These are phyloP conservation scores for Copidosoma floridanum DNA, from an alignment of 1,140 invertebrate species.

Conservation along the genomic window DNA sequence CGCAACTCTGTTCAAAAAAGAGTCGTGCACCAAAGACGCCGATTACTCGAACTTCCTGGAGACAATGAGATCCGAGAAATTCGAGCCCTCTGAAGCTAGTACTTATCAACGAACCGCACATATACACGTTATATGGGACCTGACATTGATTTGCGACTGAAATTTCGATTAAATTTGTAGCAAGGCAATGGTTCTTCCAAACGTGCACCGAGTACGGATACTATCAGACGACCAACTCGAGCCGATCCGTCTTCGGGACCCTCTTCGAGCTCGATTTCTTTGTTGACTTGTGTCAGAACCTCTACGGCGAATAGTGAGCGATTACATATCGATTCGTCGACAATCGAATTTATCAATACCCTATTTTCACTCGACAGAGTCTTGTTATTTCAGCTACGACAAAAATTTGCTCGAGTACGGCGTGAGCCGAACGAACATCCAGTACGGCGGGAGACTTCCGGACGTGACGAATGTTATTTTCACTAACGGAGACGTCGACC, in stretches of 20 bases:
- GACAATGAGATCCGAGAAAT: too few species aligned
- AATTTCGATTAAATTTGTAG: too few species aligned
- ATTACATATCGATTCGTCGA: not conserved
- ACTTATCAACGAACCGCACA: too few species aligned
- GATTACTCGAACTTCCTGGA: conserved; percentile 31
- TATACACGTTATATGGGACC: too few species aligned
- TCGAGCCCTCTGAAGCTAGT: too few species aligned
- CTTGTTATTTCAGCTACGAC: conserved; percentile 52
- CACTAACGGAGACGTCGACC: conserved; percentile 65
- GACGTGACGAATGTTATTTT: conserved; percentile 64
- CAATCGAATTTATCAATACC: not conserved
- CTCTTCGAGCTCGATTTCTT: conserved; percentile 63
- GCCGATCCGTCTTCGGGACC: conserved; percentile 65
- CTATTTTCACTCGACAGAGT: not conserved
- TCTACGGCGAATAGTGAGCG: conserved; percentile 61
- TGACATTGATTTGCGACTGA: too few species aligned
- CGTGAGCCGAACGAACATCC: conserved; percentile 60
- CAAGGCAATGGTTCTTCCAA: conserved; percentile 75
- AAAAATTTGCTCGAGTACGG: conserved; percentile 52
- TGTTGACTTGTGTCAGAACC: conserved; percentile 65
- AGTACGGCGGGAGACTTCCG: conserved; percentile 62
- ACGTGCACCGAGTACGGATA: conserved; percentile 84
- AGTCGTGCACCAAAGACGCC: conserved; percentile 5
- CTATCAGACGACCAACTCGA: conserved; percentile 70
- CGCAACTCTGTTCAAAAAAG: conserved; percentile 16